A percentile compares a stretch with the other conserved stretches of the same genome.
Conservation (phyloP, 64 coral and sea anemone genomes). For the Actinia equina region DNA sequence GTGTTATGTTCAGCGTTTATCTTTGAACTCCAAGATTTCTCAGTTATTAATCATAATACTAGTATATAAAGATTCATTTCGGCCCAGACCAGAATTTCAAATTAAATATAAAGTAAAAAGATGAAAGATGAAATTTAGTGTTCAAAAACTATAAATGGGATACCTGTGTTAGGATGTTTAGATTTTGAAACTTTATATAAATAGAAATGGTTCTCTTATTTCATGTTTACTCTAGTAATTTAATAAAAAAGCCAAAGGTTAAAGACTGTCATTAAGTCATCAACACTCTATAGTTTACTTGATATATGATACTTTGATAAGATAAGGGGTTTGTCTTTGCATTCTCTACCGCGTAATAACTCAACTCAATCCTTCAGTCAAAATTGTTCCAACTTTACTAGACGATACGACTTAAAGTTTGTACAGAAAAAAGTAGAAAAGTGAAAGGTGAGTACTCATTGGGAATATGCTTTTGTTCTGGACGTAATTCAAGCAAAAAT, state of each 20-base stretch:
- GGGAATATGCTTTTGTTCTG: too few species aligned
- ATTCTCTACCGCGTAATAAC: background rate
- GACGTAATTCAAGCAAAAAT: too few species aligned
- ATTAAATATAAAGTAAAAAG: too few species aligned
- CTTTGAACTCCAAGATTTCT: too few species aligned
- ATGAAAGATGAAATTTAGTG: too few species aligned
- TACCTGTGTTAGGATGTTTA: background rate
- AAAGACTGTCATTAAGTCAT: conserved; percentile 2
- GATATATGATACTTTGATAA: background rate
- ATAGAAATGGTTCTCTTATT: background rate
- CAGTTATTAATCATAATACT: background rate
- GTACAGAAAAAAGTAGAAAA: too few species aligned
- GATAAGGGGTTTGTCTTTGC: background rate
- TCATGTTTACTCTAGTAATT: background rate
- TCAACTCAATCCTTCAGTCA: background rate
- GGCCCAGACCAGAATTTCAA: too few species aligned
- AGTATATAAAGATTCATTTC: background rate
- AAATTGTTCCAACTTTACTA: background rate
- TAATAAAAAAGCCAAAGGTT: background rate
- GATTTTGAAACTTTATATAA: background rate
- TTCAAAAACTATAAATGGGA: background rate
- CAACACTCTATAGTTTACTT: background rate
- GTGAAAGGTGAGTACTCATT: too few species aligned
- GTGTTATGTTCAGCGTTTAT: too few species aligned
- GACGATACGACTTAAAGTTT: background rate